These are phyloP conservation scores for Cybosia mesomella DNA, from an alignment of 2,888 invertebrate genomes.

Conservation along the genomic window DNA sequence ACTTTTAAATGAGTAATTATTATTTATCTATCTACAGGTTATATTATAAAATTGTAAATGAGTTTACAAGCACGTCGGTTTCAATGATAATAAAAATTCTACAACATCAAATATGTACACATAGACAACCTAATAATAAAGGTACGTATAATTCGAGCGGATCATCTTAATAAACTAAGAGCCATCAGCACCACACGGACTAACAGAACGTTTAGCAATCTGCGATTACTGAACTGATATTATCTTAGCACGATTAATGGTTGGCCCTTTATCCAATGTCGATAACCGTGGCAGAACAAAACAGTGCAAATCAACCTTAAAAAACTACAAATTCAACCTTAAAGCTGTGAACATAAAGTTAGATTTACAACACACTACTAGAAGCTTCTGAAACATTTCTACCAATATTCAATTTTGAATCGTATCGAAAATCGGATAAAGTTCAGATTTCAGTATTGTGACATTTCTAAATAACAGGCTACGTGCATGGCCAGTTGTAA, in stretches of 20 bases:
- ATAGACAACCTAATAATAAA: background rate
- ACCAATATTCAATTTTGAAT: conserved; percentile 35
- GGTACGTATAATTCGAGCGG: conserved; percentile 1
- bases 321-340: conserved; percentile 47
- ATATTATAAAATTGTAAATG: no score
- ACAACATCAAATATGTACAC: background rate
- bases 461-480: conserved; percentile 65
- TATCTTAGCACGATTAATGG: conserved; percentile 82
- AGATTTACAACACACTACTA: conserved; percentile 30
- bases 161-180: conserved; percentile 43
- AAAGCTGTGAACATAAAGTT: conserved; percentile 10
- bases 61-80: no score
- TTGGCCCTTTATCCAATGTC: conserved; percentile 81
- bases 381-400: conserved; percentile 36
- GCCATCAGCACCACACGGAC: conserved; percentile 66
- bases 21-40: no score
- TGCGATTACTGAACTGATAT: conserved; percentile 82
- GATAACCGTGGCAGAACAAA: conserved; percentile 58
- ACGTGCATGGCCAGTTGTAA: conserved; percentile 75
- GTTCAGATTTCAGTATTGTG: conserved; percentile 39
- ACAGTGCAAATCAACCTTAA: conserved; percentile 52
- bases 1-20: no score
- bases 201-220: conserved; percentile 82
- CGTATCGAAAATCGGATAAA: fast-evolving
- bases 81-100: no score